Conservation (phyloP, 92 coral and sea anemone species). For the Desmophyllum pertusum region DNA sequence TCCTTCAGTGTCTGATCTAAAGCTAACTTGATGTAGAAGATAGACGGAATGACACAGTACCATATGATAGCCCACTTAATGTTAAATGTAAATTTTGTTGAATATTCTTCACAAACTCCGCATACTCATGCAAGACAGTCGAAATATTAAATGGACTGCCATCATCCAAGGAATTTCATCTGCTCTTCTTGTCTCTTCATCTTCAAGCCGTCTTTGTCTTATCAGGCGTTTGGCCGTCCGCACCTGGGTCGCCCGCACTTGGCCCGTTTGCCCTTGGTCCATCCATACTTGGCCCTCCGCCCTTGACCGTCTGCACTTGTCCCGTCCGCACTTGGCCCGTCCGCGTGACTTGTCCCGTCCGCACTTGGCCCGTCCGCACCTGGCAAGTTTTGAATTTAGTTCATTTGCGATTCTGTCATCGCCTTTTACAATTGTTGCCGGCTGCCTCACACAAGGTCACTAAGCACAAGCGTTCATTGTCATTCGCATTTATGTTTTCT, state of each 20-base stretch:
- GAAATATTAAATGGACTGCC: background rate
- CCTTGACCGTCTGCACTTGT: background rate
- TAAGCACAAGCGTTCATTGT: background rate
- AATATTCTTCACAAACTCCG: background rate
- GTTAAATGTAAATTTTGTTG: background rate
- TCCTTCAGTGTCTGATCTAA: background rate
- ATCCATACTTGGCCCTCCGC: background rate
- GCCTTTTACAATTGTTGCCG: background rate
- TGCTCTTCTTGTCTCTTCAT: conserved; percentile 3
- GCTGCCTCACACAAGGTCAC: background rate
- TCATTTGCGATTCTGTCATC: background rate
- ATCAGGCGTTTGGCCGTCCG: too few species aligned
- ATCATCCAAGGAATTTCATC: conserved; percentile 20
- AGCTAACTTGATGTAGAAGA: background rate
- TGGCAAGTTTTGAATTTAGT: background rate
- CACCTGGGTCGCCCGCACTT: too few species aligned
- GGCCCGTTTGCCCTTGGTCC: background rate
- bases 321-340: background rate
- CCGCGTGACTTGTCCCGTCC: too few species aligned
- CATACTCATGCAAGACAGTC: background rate
- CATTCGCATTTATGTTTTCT: background rate
- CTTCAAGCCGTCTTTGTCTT: background rate
- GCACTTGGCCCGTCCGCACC: background rate
- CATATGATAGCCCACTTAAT: background rate
- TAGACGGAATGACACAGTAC: background rate